Conservation (phyloP, 2,888 invertebrate genomes). For the Seira sanloemensis region DNA sequence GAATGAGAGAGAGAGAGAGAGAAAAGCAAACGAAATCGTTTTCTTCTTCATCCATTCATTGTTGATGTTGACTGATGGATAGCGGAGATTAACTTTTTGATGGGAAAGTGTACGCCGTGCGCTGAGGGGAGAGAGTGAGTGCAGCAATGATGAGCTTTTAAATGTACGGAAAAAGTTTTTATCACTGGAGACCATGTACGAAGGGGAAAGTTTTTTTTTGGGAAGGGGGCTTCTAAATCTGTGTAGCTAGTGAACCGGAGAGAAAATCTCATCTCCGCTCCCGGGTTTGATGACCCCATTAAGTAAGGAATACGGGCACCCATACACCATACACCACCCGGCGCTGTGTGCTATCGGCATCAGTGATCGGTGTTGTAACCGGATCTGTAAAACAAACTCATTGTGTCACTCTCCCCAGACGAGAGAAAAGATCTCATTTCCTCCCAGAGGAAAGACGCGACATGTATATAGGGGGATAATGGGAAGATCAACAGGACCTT, state of each 20-base stretch:
- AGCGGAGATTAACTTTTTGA: conserved; percentile 64
- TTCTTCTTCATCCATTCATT: conserved; percentile 28
- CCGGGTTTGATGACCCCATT: conserved; percentile 63
- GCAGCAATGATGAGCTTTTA: too few relatives aligned
- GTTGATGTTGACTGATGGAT: conserved; percentile 63
- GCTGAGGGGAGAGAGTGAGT: conserved; percentile 33
- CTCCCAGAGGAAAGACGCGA: neutral
- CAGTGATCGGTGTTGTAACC: conserved; percentile 48
- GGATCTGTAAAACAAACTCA: conserved; percentile 66
- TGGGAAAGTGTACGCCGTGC: conserved; percentile 55
- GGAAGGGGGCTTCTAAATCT: conserved; percentile 19
- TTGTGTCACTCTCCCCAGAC: conserved; percentile 45
- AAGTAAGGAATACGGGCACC: conserved; percentile 39
- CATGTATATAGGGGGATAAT: neutral
- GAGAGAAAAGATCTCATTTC: conserved; percentile 59
- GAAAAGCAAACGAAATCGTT: neutral
- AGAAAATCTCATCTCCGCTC: conserved; percentile 62
- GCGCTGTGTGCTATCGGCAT: neutral
- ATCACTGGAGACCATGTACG: conserved; percentile 13
- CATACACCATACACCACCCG: neutral
- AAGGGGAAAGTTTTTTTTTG: conserved; percentile 25
- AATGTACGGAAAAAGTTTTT: too few relatives aligned
- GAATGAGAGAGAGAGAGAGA: neutral
- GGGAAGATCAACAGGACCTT: neutral
- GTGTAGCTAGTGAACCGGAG: conserved; percentile 38